Base-by-base conservation (phyloP, 2,888 invertebrate genomes). In the Iselma pallidipennis region DNA sequence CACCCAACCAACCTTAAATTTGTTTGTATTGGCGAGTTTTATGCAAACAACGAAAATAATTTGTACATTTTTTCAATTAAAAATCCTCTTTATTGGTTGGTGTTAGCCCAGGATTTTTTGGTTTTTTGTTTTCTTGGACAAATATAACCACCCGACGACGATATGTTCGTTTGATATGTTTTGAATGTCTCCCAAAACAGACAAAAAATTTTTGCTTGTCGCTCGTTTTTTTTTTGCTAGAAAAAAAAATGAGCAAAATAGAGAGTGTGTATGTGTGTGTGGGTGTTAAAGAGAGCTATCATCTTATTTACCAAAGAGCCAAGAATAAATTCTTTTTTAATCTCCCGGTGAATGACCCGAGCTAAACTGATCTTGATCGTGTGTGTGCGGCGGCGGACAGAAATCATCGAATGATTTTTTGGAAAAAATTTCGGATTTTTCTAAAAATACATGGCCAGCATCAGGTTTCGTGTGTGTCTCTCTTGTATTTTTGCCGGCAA, bases 271-370 rank as follows among this genome's bases (percentile, higher is more conserved):
- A 31, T 6, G 7, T 19, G 58, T 28, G 59, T 51, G 59, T 59
- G 48, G 59, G 59, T 55, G 59, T 55, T 37, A 37, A 37, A 16
- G 37, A 37, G 37, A 37, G 16, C 37, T 16, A 55, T 55, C 45
- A 59, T 59, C 53, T 59, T 59, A 59, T 59, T 59, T 59, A 59
- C 59, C 14, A 45, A 37, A 14, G 56, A 37, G 37, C 60, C 60
- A 23, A 56, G 52, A 37, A 60, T 28, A 37, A 37, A 37, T 56
- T 45, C 52, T 56, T 56, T 59, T 60, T 60, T 33, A 37, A 52
- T 49, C 28, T 23, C n/a, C n/a, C 55, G 59, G 55, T 60, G 60
- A 60, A 60, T 52, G 60, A 60, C 60, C 60, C 26, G 37, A 33
- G 52, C 60, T 48, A 60, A 56, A 52, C 37, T 37, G 37, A 37